Evolutionary conservation across 2,888 invertebrate genomes (phyloP), one percentile per base, ranked within the genome.

Genomic region (Nesidiocoris tenuis): DNA sequence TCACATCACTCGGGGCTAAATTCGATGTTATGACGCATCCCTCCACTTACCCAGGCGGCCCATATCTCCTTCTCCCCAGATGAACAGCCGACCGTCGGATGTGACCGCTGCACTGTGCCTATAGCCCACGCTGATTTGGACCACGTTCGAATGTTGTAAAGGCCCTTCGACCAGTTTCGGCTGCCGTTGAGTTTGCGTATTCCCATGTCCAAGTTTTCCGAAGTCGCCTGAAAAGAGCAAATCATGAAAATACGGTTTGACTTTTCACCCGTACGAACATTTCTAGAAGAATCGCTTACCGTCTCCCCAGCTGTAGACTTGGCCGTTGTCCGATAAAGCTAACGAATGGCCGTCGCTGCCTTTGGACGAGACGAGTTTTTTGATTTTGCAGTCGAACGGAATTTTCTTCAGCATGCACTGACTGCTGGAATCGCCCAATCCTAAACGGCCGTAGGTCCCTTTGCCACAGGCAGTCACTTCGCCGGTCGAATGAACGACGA

Each of bases 381-480:
- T 85, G n/a, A 86, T 83, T 39, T 84, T 84, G 19, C 85, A 84
- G 59, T 87, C 86, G 77, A 89, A 84, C 56, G 84, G 82, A 66
- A 89, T 83, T 72, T 85, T 85, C 81, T 87, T 88, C 0, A 88
- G 88, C 63, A 85, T 81, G 9, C 85, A 84, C 81, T 88, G 89
- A 81, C 88, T 88, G 74, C 86, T 86, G 0, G 88, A 88, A 82
- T 88, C 88, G 0, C 89, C 89, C 0, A 89, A 83, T 0, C 89
- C 89, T n/a, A 89, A 82, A 23, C 88, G 84, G 0, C 89, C 89
- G 81, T 88, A 89, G 80, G 87, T 88, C 0, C 88, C 88, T 82
- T 88, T 88, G 1, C 88, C 88, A 82, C 88, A 88, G 1, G 88
- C 89, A 80, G 85, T 86, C 18, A 88, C 86, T 68, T 85, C 84